Conservation (phyloP, 2,797 vertebrate genomes). For the Epinephelus malabaricus region DNA sequence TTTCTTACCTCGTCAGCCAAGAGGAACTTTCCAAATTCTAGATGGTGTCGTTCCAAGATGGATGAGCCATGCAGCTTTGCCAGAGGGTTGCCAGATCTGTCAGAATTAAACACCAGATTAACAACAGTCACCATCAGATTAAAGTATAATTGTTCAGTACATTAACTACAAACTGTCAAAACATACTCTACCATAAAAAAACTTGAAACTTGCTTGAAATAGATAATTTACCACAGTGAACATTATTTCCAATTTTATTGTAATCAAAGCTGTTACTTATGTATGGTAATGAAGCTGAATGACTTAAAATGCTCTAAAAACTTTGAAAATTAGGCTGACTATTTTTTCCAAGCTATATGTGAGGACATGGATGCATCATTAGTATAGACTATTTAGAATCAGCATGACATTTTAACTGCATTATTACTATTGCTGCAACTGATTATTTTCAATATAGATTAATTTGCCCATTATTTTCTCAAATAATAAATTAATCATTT, state of each 20-base stretch:
- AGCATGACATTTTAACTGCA: not conserved
- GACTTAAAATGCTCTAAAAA: not conserved
- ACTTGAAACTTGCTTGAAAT: not conserved
- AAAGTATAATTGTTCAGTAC: not conserved
- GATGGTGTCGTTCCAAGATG: conserved; percentile 88
- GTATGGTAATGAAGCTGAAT: not conserved
- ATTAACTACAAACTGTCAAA: not conserved
- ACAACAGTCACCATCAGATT: not conserved
- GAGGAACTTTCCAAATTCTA: conserved; percentile 89
- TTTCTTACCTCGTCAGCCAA: conserved; percentile 85
- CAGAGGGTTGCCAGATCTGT: conserved; percentile 87
- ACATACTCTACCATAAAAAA: not conserved
- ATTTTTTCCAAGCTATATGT: too few species aligned
- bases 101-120: not conserved
- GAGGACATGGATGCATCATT: not conserved
- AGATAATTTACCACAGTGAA: not conserved
- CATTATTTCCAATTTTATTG: not conserved
- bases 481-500: too few species aligned
- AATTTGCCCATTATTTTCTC: too few species aligned
- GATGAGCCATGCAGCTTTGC: conserved; percentile 90
- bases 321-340: not conserved
- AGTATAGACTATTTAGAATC: not conserved
- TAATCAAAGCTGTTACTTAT: not conserved
- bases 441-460: too few species aligned
- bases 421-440: too few species aligned